A percentile compares a stretch with the other conserved stretches of the same genome.
Evolutionary conservation across 2,888 invertebrate species (phyloP).

Genomic region (Microctonus brassicae): DNA sequence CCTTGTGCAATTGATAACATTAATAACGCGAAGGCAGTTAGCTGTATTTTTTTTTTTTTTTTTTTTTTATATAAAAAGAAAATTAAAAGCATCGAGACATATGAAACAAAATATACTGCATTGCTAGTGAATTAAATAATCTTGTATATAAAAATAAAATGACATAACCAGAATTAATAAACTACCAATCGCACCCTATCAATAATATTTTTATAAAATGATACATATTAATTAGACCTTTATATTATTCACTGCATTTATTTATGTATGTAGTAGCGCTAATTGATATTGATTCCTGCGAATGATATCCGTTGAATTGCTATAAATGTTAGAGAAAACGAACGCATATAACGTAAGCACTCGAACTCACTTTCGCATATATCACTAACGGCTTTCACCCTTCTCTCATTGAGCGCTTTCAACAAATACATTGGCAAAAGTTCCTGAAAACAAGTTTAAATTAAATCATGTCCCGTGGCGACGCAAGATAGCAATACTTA

Average conservation of each 20-base stretch:
- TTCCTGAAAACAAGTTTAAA: slow-evolving; percentile 58
- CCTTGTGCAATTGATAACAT: slow-evolving; percentile 50
- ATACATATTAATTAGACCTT: too few species aligned
- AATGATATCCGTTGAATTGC: background rate
- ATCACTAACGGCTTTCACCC: background rate
- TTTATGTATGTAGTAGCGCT: background rate
- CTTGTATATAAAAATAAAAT: background rate
- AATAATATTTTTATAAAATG: too few species aligned
- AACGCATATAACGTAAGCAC: background rate
- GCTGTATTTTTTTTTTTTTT: background rate
- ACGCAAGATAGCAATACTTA: slow-evolving; percentile 38
- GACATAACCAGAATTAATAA: background rate
- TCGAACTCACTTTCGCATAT: background rate
- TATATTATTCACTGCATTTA: too few species aligned
- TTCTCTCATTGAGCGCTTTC: slow-evolving; percentile 27
- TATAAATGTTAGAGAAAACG: background rate
- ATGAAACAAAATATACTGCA: background rate
- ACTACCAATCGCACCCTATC: background rate
- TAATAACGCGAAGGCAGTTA: slow-evolving; percentile 51
- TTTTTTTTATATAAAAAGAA: background rate
- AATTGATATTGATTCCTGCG: background rate
- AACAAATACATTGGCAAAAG: slow-evolving; percentile 45
- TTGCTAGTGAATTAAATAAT: background rate
- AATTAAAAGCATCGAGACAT: background rate
- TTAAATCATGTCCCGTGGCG: slow-evolving; percentile 56